A percentile compares a stretch with the other conserved stretches of the same genome.
phyloP scores from a whole-genome alignment of 2,888 invertebrate species.

The Abrostola tripartita region DNA sequence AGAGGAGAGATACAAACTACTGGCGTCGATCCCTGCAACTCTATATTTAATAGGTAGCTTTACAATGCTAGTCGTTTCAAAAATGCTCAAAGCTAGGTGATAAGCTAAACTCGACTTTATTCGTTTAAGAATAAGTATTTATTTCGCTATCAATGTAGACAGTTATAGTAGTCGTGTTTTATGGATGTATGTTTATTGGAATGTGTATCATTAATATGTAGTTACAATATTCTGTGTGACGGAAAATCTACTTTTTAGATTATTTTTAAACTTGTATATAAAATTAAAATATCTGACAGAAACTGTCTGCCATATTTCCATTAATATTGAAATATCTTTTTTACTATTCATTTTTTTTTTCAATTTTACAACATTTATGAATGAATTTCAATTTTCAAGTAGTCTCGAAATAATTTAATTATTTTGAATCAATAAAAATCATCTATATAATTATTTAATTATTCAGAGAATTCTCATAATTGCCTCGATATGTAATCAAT shows the following conservation, averaged over 20 bases:
- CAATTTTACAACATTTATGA: too few species aligned
- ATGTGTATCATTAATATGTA: slow-evolving; percentile 7
- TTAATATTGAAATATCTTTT: too few species aligned
- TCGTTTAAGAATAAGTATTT: slow-evolving; percentile 50
- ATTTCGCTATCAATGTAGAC: slow-evolving; percentile 33
- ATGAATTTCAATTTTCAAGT: too few species aligned
- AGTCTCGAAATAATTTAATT: too few species aligned
- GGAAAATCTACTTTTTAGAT: too few species aligned
- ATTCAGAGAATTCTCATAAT: neutral
- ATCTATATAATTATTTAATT: too few species aligned
- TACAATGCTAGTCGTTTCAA: slow-evolving; percentile 88
- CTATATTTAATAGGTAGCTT: slow-evolving; percentile 93
- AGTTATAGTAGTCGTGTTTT: slow-evolving; percentile 17
- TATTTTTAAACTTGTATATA: too few species aligned
- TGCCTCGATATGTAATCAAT: neutral
- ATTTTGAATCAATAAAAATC: too few species aligned
- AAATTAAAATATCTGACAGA: too few species aligned
- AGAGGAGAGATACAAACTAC: slow-evolving; percentile 93
- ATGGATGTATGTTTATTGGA: slow-evolving; percentile 16
- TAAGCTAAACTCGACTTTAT: slow-evolving; percentile 61
- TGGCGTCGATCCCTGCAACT: slow-evolving; percentile 94
- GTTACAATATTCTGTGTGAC: neutral
- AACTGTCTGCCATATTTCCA: too few species aligned
- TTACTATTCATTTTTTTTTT: too few species aligned
- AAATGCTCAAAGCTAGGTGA: slow-evolving; percentile 75